A percentile compares a stretch with the other conserved stretches of the same genome.
Evolutionary conservation across 2,113 vertebrate genomes (phyloP).

Genomic region (Pteronura brasiliensis): DNA sequence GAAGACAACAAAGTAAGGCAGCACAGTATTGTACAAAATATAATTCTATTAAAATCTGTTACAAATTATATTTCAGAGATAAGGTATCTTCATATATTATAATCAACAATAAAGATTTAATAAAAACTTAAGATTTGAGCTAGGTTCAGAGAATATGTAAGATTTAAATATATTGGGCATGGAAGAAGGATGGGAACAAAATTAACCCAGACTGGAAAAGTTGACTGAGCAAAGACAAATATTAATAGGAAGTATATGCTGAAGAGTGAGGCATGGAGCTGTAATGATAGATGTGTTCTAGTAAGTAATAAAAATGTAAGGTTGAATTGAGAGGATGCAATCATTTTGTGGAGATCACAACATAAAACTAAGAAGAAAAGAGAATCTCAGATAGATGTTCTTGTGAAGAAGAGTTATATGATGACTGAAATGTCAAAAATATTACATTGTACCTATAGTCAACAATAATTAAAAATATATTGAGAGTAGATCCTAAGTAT

Average conservation of each 20-base stretch:
- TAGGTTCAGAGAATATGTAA: not conserved
- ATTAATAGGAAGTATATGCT: not conserved
- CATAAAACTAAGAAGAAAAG: not conserved
- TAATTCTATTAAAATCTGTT: not conserved
- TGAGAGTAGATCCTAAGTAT: not conserved
- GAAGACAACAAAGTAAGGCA: not conserved
- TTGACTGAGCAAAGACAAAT: not conserved
- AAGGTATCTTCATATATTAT: not conserved
- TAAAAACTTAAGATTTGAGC: not conserved
- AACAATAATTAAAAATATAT: not conserved
- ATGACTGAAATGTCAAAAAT: not conserved
- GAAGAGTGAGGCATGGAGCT: not conserved
- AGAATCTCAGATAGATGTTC: not conserved
- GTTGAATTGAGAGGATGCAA: fast-evolving
- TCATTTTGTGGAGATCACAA: not conserved
- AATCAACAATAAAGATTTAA: not conserved
- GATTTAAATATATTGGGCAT: not conserved
- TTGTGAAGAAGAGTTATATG: not conserved
- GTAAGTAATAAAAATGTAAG: not conserved
- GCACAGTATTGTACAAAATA: fast-evolving
- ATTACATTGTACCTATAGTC: not conserved
- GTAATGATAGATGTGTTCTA: not conserved
- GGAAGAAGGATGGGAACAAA: not conserved
- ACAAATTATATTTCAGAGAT: not conserved
- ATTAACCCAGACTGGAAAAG: not conserved